Conservation (phyloP, 1,140 invertebrate species). For the Hylyphantes graminicola region DNA sequence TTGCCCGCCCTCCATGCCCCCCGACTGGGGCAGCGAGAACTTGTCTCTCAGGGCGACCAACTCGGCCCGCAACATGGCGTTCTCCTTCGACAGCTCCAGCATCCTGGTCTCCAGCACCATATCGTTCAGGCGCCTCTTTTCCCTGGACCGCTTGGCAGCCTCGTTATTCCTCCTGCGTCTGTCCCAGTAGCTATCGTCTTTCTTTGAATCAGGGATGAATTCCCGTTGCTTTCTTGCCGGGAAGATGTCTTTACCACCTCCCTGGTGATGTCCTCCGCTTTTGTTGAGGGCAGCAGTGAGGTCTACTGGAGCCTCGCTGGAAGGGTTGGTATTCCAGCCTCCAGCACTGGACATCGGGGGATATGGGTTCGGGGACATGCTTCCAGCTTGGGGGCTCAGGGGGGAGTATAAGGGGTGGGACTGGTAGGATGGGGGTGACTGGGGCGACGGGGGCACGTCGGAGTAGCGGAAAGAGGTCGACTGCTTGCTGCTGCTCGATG, state of each 20-base stretch:
- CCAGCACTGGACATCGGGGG: not conserved
- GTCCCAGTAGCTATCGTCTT: slow-evolving; percentile 98
- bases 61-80: slow-evolving; percentile 91
- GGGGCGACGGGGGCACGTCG: not conserved
- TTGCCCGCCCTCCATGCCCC: slow-evolving; percentile 23
- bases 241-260: slow-evolving; percentile 61
- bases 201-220: slow-evolving; percentile 96
- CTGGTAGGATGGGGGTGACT: not conserved
- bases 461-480: not conserved
- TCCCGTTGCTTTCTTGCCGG: slow-evolving; percentile 84
- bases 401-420: not conserved
- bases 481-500: slow-evolving; percentile 3
- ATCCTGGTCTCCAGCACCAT: slow-evolving; percentile 95
- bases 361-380: slow-evolving; percentile 54
- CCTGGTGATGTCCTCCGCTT: too few species aligned
- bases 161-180: slow-evolving; percentile 93
- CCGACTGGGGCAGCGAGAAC: slow-evolving; percentile 71
- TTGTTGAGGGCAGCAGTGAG: slow-evolving; percentile 28
- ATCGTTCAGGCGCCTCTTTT: slow-evolving; percentile 95
- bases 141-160: slow-evolving; percentile 91
- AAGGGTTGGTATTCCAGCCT: not conserved
- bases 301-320: slow-evolving; percentile 44
- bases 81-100: slow-evolving; percentile 93
- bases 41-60: slow-evolving; percentile 92
- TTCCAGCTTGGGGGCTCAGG: slow-evolving; percentile 19